phyloP scores from a whole-genome alignment of 2,113 vertebrate species.

The Ceyx cyanopectus region DNA sequence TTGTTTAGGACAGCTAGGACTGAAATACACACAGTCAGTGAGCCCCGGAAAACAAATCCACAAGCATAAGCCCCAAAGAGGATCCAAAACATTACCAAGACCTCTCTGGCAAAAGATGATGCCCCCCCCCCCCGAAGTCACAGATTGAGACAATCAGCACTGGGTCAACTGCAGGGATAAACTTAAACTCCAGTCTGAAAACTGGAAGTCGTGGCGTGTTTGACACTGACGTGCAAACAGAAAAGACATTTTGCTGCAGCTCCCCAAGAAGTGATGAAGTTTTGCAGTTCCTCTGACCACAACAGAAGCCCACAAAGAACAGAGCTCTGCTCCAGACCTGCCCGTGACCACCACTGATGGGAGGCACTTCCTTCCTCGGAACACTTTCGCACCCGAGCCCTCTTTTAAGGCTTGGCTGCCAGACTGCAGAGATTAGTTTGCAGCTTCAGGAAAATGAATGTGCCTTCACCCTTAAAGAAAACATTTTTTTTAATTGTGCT shows the following conservation, averaged over 20 bases:
- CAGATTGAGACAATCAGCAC: neutral
- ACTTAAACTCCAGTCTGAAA: neutral
- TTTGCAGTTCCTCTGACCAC: neutral
- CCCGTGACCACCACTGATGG: rapidly evolving
- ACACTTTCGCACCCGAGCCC: neutral
- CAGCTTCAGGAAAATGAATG: constrained; percentile 49
- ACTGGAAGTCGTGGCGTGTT: neutral
- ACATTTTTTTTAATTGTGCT: neutral
- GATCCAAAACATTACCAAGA: neutral
- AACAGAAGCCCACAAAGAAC: neutral
- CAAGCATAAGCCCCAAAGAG: neutral
- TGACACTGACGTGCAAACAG: neutral
- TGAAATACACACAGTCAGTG: neutral
- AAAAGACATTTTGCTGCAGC: neutral
- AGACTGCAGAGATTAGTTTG: neutral
- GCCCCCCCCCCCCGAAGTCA: neutral
- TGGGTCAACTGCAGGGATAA: neutral
- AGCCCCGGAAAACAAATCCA: neutral
- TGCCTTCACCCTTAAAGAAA: constrained; percentile 46
- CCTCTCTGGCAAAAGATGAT: neutral
- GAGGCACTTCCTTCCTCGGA: constrained; percentile 17
- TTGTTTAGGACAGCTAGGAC: neutral
- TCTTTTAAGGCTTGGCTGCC: constrained; percentile 6
- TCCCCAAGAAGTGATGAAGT: neutral
- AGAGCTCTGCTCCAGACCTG: neutral